Evolutionary conservation across 2,113 vertebrate species (phyloP).

Genomic region (Lophura nycthemera): DNA sequence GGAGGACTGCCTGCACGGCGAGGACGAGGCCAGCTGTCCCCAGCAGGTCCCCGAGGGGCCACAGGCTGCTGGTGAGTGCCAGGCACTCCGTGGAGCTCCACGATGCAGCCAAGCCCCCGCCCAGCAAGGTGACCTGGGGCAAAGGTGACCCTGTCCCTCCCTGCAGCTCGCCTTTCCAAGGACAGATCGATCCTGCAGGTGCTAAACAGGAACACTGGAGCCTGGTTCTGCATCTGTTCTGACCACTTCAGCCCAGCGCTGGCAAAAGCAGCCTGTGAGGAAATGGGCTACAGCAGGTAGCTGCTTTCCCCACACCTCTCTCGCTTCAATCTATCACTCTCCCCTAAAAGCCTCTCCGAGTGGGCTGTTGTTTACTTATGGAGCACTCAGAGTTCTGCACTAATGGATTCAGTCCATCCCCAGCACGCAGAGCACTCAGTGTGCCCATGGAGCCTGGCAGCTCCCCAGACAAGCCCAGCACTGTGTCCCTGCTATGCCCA

Average conservation of each 20-base stretch:
- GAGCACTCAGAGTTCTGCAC: not conserved
- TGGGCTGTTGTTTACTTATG: rapidly evolving
- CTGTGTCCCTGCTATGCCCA: not conserved
- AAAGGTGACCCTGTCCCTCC: not conserved
- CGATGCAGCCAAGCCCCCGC: rapidly evolving
- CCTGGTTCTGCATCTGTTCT: slow-evolving; percentile 85
- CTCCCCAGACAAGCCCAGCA: not conserved
- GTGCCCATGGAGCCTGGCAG: not conserved
- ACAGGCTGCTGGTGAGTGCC: not conserved
- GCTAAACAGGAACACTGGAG: slow-evolving; percentile 18
- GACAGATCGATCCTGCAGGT: slow-evolving; percentile 84
- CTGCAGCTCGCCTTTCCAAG: slow-evolving; percentile 76
- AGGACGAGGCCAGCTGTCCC: slow-evolving; percentile 86
- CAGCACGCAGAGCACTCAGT: rapidly evolving
- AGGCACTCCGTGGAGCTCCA: rapidly evolving
- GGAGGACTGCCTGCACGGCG: slow-evolving; percentile 80
- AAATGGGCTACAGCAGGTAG: slow-evolving; percentile 89
- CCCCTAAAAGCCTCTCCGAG: not conserved
- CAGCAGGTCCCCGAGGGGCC: slow-evolving; percentile 9
- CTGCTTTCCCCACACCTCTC: not conserved
- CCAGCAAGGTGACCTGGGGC: rapidly evolving
- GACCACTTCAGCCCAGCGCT: slow-evolving; percentile 81
- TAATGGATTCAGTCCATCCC: not conserved
- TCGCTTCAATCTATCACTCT: not conserved
- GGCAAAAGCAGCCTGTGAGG: slow-evolving; percentile 81